phyloP scores from a whole-genome alignment of 1,140 invertebrate genomes.

The Ceratitis capitata region DNA sequence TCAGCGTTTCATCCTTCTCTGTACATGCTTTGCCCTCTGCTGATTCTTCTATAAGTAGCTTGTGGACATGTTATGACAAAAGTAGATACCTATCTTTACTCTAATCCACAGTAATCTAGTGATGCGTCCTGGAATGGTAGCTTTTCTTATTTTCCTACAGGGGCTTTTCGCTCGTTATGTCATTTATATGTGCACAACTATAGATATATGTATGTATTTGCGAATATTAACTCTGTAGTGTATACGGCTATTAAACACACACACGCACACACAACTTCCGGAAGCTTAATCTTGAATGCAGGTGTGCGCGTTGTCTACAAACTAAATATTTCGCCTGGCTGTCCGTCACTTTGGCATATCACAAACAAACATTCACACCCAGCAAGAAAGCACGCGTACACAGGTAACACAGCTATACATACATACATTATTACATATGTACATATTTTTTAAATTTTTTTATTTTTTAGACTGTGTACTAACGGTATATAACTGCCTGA shows the following conservation, averaged over 20 bases:
- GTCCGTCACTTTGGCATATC: not conserved
- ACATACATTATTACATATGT: not conserved
- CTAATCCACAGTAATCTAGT: too few species aligned
- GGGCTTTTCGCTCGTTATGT: too few species aligned
- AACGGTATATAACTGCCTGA: not conserved
- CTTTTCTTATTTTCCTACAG: too few species aligned
- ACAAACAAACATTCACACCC: not conserved
- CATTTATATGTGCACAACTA: too few species aligned
- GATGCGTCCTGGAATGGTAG: too few species aligned
- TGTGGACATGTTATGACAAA: too few species aligned
- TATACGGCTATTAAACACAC: too few species aligned
- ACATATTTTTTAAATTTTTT: not conserved
- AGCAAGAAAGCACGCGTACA: too few species aligned
- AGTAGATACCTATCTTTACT: too few species aligned
- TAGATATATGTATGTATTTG: not conserved
- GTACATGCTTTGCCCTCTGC: too few species aligned
- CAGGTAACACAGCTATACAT: not conserved
- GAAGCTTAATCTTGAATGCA: constrained; percentile 16
- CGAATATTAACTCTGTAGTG: not conserved
- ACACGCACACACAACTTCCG: not conserved
- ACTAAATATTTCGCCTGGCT: not conserved
- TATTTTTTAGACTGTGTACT: not conserved
- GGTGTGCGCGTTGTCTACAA: constrained; percentile 19
- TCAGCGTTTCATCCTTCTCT: too few species aligned
- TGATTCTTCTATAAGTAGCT: too few species aligned